Base-by-base conservation (phyloP, 2,113 vertebrate species). In the Mesocricetus auratus region DNA sequence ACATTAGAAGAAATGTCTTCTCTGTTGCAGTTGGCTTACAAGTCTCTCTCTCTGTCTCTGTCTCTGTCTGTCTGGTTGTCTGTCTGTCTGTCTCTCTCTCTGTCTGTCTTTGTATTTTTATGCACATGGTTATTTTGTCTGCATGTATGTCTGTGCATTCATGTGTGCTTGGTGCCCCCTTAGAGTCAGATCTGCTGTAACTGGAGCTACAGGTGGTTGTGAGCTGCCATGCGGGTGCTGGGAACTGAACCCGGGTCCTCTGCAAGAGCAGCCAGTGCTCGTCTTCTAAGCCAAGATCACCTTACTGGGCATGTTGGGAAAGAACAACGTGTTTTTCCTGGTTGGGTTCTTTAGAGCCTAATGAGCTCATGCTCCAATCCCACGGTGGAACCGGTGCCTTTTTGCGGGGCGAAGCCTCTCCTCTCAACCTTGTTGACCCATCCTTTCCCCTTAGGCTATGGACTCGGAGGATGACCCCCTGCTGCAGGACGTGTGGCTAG, bases 401-500 rank as follows among this genome's bases (percentile, higher is more conserved):
- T 47, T 53, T 60, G 33, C 3, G 16, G 16, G 77, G 75, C 75
- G 4, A 64, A 45, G 39, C 53, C 53, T 16, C 17, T 42, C 31
- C 79, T 71, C 53, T 36, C 45, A 16, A 58, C 75, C 19, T 47
- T 36, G 58, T 83, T 97, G 68, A 98, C 90, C 56, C 5, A 26
- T 95, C 64, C 94, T 58, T 98, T 75, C 96, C 0, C 71, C 62
- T 39, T 79, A 98, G 98, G 97, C 1, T 94, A 99, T 99, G 99
- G 99, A 99, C 73, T 96, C 98, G 19, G 99, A 99, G 71, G 99
- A 99, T 94, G 99, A 99, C 89, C 99, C 99, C 0, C 98, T 99
- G 98, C 98, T 99, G 94, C 99, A 99, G 97, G 98, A 99, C 0
- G 98, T 98, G 81, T 99, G 99, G 98, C 97, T 98, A 42, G 98